These are phyloP conservation scores for Brachynemurus nebulosus DNA, from an alignment of 2,888 invertebrate genomes.

Conservation along the genomic window DNA sequence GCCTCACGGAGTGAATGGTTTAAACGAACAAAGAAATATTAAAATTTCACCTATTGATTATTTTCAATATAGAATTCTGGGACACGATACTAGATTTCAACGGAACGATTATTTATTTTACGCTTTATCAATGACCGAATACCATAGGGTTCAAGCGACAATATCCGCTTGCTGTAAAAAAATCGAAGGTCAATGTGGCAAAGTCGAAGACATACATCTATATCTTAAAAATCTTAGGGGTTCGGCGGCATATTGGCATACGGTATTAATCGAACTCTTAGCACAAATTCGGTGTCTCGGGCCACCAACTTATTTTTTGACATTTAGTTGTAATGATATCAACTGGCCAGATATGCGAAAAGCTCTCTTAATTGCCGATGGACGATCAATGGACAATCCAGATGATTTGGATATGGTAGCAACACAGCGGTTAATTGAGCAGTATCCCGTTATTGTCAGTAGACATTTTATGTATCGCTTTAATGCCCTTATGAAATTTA, in stretches of 20 bases:
- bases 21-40: conserved; percentile 10
- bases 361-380: conserved; percentile 19
- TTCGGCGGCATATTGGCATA: conserved; percentile 17
- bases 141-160: conserved; percentile 15
- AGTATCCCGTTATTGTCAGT: conserved; percentile 15
- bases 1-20: conserved; percentile 20
- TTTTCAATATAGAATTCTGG: conserved; percentile 17
- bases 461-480: conserved; percentile 14
- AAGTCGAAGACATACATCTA: conserved; percentile 10
- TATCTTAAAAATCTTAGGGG: neutral
- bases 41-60: conserved; percentile 14
- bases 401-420: conserved; percentile 12
- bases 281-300: conserved; percentile 21
- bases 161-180: conserved; percentile 16
- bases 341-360: conserved; percentile 19
- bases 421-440: conserved; percentile 11
- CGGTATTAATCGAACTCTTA: conserved; percentile 19
- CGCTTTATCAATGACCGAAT: conserved; percentile 17
- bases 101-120: conserved; percentile 19
- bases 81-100: conserved; percentile 17
- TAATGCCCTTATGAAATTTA: conserved; percentile 11
- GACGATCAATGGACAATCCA: conserved; percentile 12
- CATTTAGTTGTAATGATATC: conserved; percentile 18
- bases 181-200: conserved; percentile 9
- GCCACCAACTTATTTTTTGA: conserved; percentile 21